These are phyloP conservation scores for Halcyon malimbica DNA, from an alignment of 2,113 vertebrate genomes.

Conservation along the genomic window DNA sequence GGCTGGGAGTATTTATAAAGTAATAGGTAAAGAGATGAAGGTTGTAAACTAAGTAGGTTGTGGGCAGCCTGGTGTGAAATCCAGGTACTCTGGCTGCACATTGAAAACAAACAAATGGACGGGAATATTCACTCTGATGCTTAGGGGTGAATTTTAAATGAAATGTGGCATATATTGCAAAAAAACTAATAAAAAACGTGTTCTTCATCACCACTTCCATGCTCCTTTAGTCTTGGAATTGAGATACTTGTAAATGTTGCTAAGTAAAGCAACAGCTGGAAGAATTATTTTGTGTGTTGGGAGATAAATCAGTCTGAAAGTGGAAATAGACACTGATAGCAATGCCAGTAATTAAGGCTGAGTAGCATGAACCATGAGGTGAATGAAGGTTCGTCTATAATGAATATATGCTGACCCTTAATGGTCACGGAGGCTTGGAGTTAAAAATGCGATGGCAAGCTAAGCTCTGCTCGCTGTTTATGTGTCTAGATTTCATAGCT, in stretches of 20 bases:
- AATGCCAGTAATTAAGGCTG: neutral
- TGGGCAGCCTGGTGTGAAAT: neutral
- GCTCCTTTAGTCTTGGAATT: neutral
- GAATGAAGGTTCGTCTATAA: neutral
- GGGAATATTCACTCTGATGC: neutral
- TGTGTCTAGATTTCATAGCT: neutral
- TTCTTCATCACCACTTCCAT: neutral
- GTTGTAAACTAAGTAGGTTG: neutral
- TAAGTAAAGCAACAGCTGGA: neutral
- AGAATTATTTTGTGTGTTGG: neutral
- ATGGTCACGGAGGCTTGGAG: neutral
- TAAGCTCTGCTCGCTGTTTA: neutral
- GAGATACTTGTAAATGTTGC: neutral
- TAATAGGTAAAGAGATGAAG: neutral
- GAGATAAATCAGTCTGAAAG: neutral
- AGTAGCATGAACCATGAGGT: neutral
- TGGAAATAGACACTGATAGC: neutral
- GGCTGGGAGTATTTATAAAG: neutral
- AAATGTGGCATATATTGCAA: neutral
- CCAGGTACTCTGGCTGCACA: neutral
- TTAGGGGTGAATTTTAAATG: neutral
- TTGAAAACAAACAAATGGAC: neutral
- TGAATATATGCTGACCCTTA: neutral
- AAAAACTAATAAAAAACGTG: neutral
- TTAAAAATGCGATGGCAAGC: neutral